phyloP scores from a whole-genome alignment of 1,140 invertebrate genomes.

The Olivierus martensii region DNA sequence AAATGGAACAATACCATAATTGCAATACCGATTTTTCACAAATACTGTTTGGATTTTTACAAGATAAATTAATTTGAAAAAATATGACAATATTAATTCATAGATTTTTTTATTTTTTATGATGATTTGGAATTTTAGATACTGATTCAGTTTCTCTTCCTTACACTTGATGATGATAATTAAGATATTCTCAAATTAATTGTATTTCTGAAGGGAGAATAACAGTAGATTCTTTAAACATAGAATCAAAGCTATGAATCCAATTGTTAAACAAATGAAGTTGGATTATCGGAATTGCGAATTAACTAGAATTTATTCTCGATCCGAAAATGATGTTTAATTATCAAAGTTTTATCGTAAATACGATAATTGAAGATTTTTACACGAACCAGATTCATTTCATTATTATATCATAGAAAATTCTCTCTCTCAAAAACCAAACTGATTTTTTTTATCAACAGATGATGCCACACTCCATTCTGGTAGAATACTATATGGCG shows the following conservation, averaged over 20 bases:
- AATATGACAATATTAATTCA: constrained; percentile 19
- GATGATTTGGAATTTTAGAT: constrained; percentile 20
- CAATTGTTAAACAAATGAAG: too few relatives aligned
- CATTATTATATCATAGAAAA: too few relatives aligned
- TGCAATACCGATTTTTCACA: constrained; percentile 50
- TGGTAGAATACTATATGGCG: too few relatives aligned
- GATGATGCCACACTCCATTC: too few relatives aligned
- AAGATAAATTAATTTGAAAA: constrained; percentile 41
- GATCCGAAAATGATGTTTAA: too few relatives aligned
- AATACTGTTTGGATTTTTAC: constrained; percentile 46
- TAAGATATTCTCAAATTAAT: constrained; percentile 7
- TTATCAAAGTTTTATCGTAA: too few relatives aligned
- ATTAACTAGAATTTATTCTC: too few relatives aligned
- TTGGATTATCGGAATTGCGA: too few relatives aligned
- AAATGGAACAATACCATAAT: constrained; percentile 42
- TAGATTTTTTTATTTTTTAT: constrained; percentile 20
- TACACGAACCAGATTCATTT: too few relatives aligned
- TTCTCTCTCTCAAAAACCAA: too few relatives aligned
- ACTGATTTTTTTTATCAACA: too few relatives aligned
- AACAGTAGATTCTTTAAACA: constrained; percentile 12
- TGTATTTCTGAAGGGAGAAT: constrained; percentile 13
- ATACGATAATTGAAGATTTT: too few relatives aligned
- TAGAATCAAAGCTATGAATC: constrained; percentile 1
- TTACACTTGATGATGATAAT: constrained; percentile 18
- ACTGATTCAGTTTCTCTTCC: constrained; percentile 15